Base-by-base conservation (phyloP, 2,113 vertebrate genomes). In the Xerus inauris region DNA sequence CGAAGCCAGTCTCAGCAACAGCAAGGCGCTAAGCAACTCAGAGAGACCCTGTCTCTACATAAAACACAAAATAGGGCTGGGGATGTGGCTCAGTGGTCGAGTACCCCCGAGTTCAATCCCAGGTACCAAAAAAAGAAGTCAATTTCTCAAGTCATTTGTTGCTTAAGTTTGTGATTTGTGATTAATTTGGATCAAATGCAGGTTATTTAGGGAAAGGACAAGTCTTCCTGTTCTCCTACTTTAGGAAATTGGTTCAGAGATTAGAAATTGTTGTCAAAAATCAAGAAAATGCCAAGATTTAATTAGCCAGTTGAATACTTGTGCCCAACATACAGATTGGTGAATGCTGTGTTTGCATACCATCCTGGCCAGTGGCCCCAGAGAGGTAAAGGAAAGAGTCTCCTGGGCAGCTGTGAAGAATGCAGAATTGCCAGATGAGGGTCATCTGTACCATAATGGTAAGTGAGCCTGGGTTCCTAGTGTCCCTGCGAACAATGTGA, bases 181-280 rank as follows among this genome's bases (percentile, higher is more conserved):
- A 85, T 76, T 64, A 87, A 59, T 35, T 0, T 47, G 11, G 57
- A 81, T 71, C 64, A 72, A 83, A 96, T 62, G 42, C 83, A 76
- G 75, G 65, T 64, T 9, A 40, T 83, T 82, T 49, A 83, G 32
- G 38, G 35, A 91, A 76, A 90, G 5, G 38, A 45, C 5, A 28
- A 57, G 62, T 45, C 57, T 91, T 91, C 38, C 67, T 71, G 49
- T 32, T 76, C 38, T 64, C 47, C 49, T 32, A 32, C 59, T 85
- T 94, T 89, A 26, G 47, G 62, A 54, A 45, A 77, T 26, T 13
- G 79, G n/a, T 62, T 32, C 38, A 64, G 86, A 85, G 47, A 84
- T 77, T 10, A 76, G 32, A 13, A 51, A 54, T 84, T 80, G 40
- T 65, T 77, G 42, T 47, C 45, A 13, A n/a, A 87, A 72, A 38